Percentiles rank a stretch among this genome's conserved stretches.
Conservation (phyloP, 1,140 invertebrate genomes). For the Cherax destructor region DNA sequence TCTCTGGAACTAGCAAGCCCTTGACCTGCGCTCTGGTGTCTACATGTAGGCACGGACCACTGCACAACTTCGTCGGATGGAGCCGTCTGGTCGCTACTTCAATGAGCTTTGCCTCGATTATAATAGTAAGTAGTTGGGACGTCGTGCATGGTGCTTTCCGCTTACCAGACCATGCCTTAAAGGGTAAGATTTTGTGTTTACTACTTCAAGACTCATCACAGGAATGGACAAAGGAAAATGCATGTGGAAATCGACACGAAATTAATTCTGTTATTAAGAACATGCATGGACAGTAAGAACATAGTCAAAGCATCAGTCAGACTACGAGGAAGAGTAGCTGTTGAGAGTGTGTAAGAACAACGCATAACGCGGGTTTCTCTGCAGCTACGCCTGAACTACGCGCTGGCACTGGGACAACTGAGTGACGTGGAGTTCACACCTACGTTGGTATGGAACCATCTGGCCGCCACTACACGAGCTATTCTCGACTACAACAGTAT, state of each 20-base stretch:
- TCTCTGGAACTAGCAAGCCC: slow-evolving; percentile 84
- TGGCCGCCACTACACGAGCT: slow-evolving; percentile 97
- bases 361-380: slow-evolving; percentile 63
- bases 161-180: not conserved
- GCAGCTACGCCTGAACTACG: slow-evolving; percentile 97
- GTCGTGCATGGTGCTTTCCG: not conserved
- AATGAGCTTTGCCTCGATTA: slow-evolving; percentile 97
- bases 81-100: slow-evolving; percentile 96
- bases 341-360: not conserved
- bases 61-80: slow-evolving; percentile 96
- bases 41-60: slow-evolving; percentile 92
- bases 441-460: slow-evolving; percentile 94
- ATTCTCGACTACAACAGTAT: slow-evolving; percentile 89
- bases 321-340: not conserved
- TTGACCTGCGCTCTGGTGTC: slow-evolving; percentile 96
- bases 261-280: not conserved
- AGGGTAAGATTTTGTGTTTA: not conserved
- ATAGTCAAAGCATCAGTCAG: not conserved
- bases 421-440: slow-evolving; percentile 91
- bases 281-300: not conserved
- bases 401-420: slow-evolving; percentile 93
- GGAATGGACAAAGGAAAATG: not conserved
- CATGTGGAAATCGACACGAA: not conserved
- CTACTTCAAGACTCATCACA: not conserved
- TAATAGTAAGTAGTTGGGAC: slow-evolving; percentile 84